These are phyloP conservation scores for Brachyrhaphis roseni DNA, from an alignment of 2,797 vertebrate species.

Conservation along the genomic window DNA sequence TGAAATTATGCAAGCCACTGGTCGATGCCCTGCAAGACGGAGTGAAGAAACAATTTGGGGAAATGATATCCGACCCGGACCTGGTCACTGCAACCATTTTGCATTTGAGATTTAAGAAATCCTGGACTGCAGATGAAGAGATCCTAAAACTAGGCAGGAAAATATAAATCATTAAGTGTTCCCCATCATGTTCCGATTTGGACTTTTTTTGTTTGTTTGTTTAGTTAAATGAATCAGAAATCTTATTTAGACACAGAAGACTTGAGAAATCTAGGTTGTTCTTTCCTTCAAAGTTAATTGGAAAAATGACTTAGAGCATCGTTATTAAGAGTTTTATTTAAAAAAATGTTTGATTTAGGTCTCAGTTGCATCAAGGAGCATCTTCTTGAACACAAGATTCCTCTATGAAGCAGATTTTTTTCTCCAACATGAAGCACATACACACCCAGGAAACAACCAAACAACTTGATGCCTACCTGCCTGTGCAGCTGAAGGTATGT, in stretches of 20 bases:
- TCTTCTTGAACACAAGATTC: background rate
- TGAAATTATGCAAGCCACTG: background rate
- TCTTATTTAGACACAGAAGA: background rate
- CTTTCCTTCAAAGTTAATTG: background rate
- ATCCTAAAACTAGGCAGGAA: no score
- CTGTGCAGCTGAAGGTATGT: slow-evolving; percentile 5
- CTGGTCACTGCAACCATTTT: background rate
- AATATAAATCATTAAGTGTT: background rate
- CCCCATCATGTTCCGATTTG: background rate
- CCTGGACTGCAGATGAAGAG: no score
- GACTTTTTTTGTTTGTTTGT: background rate
- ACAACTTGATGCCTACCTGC: slow-evolving; percentile 3
- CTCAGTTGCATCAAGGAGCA: background rate
- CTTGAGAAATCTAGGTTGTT: background rate
- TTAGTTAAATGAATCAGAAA: background rate
- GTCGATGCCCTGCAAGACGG: background rate
- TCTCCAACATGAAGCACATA: background rate
- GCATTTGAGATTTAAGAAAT: no score
- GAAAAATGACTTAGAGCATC: background rate
- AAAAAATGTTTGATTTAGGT: background rate
- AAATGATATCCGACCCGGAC: slow-evolving; percentile 2
- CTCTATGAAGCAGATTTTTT: background rate
- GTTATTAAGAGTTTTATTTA: background rate
- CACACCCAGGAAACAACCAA: slow-evolving; percentile 8
- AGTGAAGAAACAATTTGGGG: background rate